phyloP scores from a whole-genome alignment of 2,888 invertebrate genomes.

The Antheraea yamamai region DNA sequence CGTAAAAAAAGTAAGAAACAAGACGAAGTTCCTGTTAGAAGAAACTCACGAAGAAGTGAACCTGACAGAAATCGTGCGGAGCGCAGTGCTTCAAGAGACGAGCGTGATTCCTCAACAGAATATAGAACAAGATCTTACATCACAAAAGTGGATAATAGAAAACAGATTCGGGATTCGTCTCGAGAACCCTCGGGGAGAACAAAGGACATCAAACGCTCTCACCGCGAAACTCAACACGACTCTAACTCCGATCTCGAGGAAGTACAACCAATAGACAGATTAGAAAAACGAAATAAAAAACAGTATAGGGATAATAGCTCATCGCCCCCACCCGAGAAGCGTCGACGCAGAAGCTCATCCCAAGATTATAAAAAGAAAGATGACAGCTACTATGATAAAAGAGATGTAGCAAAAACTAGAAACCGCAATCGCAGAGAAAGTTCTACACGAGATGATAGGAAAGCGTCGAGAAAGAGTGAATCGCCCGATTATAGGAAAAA shows the following conservation, averaged over 20 bases:
- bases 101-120: conserved; percentile 54
- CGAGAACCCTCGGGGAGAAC: conserved; percentile 37
- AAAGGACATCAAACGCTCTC: conserved; percentile 47
- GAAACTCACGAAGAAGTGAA: conserved; percentile 44
- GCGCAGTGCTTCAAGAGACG: conserved; percentile 49
- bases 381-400: conserved; percentile 48
- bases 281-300: conserved; percentile 53
- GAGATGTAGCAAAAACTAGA: conserved; percentile 36
- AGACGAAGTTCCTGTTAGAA: conserved; percentile 40
- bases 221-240: conserved; percentile 45
- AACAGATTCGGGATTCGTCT: conserved; percentile 46
- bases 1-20: conserved; percentile 68
- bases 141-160: conserved; percentile 62
- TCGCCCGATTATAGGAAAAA: conserved; percentile 31
- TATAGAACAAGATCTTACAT: conserved; percentile 60
- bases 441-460: conserved; percentile 47
- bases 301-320: conserved; percentile 49
- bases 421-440: conserved; percentile 44
- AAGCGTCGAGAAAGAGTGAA: conserved; percentile 34
- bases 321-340: conserved; percentile 66
- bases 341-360: conserved; percentile 58
- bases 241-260: conserved; percentile 57
- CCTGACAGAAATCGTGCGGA: conserved; percentile 52
- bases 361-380: conserved; percentile 48
- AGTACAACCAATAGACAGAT: conserved; percentile 37